Base-by-base conservation (phyloP, 2,113 vertebrate species). In the Columba livia region DNA sequence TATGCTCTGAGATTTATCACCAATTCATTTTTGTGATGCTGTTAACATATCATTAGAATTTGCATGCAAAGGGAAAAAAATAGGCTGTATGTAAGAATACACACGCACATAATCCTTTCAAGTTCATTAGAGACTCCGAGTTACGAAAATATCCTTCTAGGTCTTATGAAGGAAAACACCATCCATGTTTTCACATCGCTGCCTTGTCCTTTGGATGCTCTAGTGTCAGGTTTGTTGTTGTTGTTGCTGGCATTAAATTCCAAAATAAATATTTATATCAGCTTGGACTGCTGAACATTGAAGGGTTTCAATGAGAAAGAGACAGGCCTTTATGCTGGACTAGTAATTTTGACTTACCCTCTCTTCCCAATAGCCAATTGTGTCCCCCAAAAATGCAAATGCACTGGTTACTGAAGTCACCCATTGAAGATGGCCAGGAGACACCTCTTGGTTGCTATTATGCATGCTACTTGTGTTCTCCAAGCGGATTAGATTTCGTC, bases 311-410 rank as follows among this genome's bases (percentile, higher is more conserved):
- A 0, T 5, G 61, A 78, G 57, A 62, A 74, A 2, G 16, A 51
- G 57, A 32, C 4, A 29, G 54, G 40, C 26, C 36, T 57, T 71
- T 14, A 19, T 7, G 36, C 40, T 5, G 42, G 24, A 38, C 38
- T 17, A 56, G 56, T 9, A 36, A 54, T 34, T 88, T 16, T 28
- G 12, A 53, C 23, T 31, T 9, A 5, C n/a, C 5, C 11, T 28
- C 54, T 25, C 28, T 21, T 25, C 36, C 1, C 0, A 71, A 9
- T 0, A 82, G 38, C n/a, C 71, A 13, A 32, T 9, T 3, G 6
- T 40, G 48, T 7, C 56, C 79, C 64, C 19, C 23, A 24, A 44
- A 20, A 88, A 62, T 0, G 44, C 32, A 31, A 69, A 44, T 0
- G 10, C 32, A 53, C 36, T 62, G 36, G 25, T 20, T 60, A 32